Evolutionary conservation across 2,797 vertebrate genomes (phyloP).

Genomic region (Adrianichthys oophorus): DNA sequence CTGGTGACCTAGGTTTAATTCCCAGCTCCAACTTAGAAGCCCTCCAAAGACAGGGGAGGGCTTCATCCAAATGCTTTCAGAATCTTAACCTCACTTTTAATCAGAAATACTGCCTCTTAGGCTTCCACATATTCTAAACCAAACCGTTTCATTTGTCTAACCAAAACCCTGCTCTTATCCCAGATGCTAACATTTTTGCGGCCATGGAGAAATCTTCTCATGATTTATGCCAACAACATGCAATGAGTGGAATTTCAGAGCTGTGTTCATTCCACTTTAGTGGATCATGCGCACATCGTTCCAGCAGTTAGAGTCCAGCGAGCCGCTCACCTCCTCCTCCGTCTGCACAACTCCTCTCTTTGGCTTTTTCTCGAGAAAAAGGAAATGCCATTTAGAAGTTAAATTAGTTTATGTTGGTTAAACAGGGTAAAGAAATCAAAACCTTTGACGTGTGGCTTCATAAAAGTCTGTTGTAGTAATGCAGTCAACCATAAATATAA

Average conservation of each 20-base stretch:
- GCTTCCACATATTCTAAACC: slow-evolving; percentile 27
- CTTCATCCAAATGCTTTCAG: slow-evolving; percentile 29
- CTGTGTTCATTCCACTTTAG: slow-evolving; percentile 21
- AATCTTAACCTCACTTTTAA: slow-evolving; percentile 27
- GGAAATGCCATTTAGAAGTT: too few species aligned
- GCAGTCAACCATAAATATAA: too few species aligned
- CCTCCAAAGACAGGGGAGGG: slow-evolving; percentile 25
- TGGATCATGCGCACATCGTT: slow-evolving; percentile 31
- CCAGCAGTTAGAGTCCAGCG: not conserved
- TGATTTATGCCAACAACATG: slow-evolving; percentile 43
- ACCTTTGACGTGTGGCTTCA: too few species aligned
- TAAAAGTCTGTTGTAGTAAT: too few species aligned
- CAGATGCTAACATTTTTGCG: slow-evolving; percentile 21
- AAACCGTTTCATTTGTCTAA: slow-evolving; percentile 42
- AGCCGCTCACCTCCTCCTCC: not conserved
- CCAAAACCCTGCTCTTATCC: slow-evolving; percentile 22
- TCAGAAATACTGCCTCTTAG: slow-evolving; percentile 26
- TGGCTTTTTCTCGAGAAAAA: not conserved
- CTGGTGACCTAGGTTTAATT: slow-evolving; percentile 46
- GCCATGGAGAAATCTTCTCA: slow-evolving; percentile 12
- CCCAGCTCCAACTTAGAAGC: slow-evolving; percentile 19
- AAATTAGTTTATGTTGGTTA: too few species aligned
- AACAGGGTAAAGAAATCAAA: too few species aligned
- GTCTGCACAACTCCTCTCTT: slow-evolving; percentile 1
- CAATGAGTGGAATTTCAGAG: slow-evolving; percentile 25